Evolutionary conservation across 2,797 vertebrate genomes (phyloP).

Genomic region (Pipistrellus kuhlii): DNA sequence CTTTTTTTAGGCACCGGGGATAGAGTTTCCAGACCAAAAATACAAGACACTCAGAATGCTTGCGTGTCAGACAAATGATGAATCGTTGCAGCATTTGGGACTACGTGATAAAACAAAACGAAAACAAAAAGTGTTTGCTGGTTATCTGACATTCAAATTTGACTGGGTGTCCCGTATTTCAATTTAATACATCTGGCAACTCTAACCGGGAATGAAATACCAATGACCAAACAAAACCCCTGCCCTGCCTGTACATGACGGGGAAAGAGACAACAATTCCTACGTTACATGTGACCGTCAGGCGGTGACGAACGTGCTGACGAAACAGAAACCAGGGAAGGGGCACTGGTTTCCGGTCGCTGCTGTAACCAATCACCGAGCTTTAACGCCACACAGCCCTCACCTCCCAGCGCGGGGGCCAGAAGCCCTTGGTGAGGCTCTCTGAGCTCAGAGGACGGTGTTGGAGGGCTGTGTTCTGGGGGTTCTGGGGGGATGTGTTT

Average conservation of each 20-base stretch:
- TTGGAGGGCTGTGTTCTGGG: not conserved
- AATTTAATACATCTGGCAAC: not conserved
- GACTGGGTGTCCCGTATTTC: not conserved
- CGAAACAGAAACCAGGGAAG: not conserved
- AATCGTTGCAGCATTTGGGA: not conserved
- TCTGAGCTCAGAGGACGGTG: not conserved
- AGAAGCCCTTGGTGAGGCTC: not conserved
- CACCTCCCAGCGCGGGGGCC: fast-evolving
- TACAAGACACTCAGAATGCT: not conserved
- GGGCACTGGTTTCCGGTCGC: fast-evolving
- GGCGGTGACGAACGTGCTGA: not conserved
- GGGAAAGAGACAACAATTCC: not conserved
- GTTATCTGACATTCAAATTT: not conserved
- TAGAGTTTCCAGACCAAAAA: not conserved
- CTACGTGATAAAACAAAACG: not conserved
- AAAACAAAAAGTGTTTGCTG: not conserved
- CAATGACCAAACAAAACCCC: not conserved
- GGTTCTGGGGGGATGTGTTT: not conserved
- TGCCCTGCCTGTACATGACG: not conserved
- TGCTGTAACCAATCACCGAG: fast-evolving
- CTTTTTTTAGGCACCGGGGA: not conserved
- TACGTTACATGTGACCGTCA: fast-evolving
- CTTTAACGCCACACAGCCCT: not conserved
- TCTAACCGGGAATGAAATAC: not conserved
- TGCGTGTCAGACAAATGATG: not conserved